Conservation (phyloP, 2,797 vertebrate genomes). For the Kryptopterus vitreolus region DNA sequence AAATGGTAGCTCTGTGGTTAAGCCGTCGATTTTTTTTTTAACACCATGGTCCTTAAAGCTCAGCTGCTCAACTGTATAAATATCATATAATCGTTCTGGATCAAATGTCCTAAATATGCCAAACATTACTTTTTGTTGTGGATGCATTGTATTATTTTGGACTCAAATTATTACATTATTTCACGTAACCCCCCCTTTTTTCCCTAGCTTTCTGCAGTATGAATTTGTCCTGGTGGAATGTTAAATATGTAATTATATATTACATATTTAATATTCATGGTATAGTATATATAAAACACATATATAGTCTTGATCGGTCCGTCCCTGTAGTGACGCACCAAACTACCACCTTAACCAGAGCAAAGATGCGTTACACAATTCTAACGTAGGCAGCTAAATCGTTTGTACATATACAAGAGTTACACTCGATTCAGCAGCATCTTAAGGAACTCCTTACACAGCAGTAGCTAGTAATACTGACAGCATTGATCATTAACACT, state of each 20-base stretch:
- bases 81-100: too few relatives aligned
- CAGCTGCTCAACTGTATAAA: too few relatives aligned
- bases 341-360: neutral
- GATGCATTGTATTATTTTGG: too few relatives aligned
- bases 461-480: constrained; percentile 27
- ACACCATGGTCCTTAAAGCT: too few relatives aligned
- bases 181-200: too few relatives aligned
- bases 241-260: too few relatives aligned
- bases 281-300: too few relatives aligned
- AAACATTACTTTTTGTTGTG: too few relatives aligned
- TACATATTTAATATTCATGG: too few relatives aligned
- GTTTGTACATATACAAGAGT: constrained; percentile 23
- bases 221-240: neutral
- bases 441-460: neutral
- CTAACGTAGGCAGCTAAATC: neutral
- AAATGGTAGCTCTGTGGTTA: too few relatives aligned
- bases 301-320: neutral
- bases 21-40: too few relatives aligned
- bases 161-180: neutral
- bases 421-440: neutral
- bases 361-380: neutral
- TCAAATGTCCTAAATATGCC: too few relatives aligned
- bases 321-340: neutral
- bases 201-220: neutral
- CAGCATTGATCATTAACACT: neutral